These are phyloP conservation scores for Acipenser oxyrinchus DNA, from an alignment of 2,797 vertebrate species.

Conservation along the genomic window DNA sequence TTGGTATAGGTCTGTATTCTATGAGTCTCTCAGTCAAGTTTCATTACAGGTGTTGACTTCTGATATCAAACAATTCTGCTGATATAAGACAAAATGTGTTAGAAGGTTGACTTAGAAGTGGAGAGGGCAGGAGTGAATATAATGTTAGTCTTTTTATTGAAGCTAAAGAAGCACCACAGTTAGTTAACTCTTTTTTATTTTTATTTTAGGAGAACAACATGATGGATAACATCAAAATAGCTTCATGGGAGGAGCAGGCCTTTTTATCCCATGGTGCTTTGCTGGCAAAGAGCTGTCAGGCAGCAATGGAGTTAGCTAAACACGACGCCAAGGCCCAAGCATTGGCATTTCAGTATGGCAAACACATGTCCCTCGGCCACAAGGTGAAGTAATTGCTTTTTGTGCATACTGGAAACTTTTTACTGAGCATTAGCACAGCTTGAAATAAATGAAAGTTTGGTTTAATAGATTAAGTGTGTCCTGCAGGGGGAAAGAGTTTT, in stretches of 20 bases:
- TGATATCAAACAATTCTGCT: too few species aligned
- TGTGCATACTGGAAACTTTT: too few species aligned
- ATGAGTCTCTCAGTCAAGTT: too few species aligned
- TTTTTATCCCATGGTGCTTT: conserved; percentile 88
- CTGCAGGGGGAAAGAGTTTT: too few species aligned
- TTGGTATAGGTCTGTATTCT: too few species aligned
- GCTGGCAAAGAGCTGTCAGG: conserved; percentile 93
- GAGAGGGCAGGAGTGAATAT: too few species aligned
- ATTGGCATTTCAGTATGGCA: conserved; percentile 85
- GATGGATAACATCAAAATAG: conserved; percentile 60
- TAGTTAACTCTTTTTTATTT: conserved; percentile 14
- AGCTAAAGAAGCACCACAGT: too few species aligned
- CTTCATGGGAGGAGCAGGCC: conserved; percentile 78
- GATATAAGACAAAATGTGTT: too few species aligned
- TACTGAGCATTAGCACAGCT: neutral
- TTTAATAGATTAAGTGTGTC: neutral
- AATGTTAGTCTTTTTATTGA: too few species aligned
- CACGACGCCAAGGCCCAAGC: conserved; percentile 73
- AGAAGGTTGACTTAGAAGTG: too few species aligned
- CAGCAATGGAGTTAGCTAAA: conserved; percentile 85
- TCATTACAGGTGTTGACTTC: too few species aligned
- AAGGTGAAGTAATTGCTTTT: conserved; percentile 57
- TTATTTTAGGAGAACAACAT: conserved; percentile 62
- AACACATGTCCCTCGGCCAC: conserved; percentile 87
- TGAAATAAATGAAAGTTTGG: neutral